Evolutionary conservation across 2,113 vertebrate species (phyloP).

Genomic region (Xenopus laevis): DNA sequence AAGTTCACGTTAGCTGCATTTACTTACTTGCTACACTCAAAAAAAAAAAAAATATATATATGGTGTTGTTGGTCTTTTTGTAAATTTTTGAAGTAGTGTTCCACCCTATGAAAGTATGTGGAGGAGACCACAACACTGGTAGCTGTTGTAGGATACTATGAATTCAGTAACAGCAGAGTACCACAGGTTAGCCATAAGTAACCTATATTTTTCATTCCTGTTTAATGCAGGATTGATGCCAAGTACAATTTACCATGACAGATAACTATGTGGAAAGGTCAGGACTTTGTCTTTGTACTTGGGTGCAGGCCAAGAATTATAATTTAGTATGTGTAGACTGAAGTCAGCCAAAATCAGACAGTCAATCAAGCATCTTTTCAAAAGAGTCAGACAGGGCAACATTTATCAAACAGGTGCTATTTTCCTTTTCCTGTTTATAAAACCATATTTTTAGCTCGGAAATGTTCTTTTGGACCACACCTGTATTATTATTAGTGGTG

Average conservation of each 20-base stretch:
- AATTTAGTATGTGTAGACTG: slow-evolving; percentile 9
- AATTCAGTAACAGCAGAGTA: neutral
- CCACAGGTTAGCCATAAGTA: neutral
- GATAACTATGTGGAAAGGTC: slow-evolving; percentile 8
- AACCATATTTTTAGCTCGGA: too few relatives aligned
- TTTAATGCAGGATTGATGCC: neutral
- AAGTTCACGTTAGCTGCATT: too few relatives aligned
- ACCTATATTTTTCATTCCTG: neutral
- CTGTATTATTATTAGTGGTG: too few relatives aligned
- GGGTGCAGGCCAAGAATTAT: slow-evolving; percentile 4
- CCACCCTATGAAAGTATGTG: too few relatives aligned
- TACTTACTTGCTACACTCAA: too few relatives aligned
- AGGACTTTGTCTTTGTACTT: slow-evolving; percentile 12
- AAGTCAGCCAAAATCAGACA: slow-evolving; percentile 11
- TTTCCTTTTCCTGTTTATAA: neutral
- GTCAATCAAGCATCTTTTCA: slow-evolving; percentile 16
- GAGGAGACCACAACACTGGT: too few relatives aligned
- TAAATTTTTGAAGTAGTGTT: too few relatives aligned
- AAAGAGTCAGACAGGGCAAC: neutral
- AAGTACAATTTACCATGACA: slow-evolving; percentile 5
- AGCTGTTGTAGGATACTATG: too few relatives aligned
- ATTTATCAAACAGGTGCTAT: neutral
- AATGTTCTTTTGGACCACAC: too few relatives aligned
- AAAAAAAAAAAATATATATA: too few relatives aligned
- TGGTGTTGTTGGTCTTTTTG: too few relatives aligned